These are phyloP conservation scores for Epinephelus coioides DNA, from an alignment of 2,797 vertebrate species.

Conservation along the genomic window DNA sequence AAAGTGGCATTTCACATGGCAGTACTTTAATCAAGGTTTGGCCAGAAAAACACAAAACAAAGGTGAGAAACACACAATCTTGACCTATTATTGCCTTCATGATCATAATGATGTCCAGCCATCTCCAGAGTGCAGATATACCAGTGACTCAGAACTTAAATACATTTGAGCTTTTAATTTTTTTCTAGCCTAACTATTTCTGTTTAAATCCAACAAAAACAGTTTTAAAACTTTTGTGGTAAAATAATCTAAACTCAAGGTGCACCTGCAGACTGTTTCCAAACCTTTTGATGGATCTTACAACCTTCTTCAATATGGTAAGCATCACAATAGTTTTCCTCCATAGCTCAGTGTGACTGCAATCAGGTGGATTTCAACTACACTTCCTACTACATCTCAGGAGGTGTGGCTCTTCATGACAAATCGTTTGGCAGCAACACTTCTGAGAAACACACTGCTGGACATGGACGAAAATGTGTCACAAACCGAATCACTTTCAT, in stretches of 20 bases:
- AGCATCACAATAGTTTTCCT: neutral
- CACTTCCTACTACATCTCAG: neutral
- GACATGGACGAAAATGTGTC: neutral
- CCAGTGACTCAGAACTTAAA: neutral
- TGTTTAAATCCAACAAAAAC: neutral
- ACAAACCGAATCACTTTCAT: slow-evolving; percentile 27
- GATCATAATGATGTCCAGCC: neutral
- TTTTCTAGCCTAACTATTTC: neutral
- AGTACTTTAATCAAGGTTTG: too few species aligned
- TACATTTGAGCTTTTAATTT: too few species aligned
- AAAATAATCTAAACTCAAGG: too few species aligned
- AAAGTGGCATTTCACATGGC: too few species aligned
- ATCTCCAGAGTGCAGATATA: too few species aligned
- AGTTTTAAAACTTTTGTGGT: too few species aligned
- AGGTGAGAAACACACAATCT: neutral
- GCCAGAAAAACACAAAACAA: neutral
- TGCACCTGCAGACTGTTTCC: too few species aligned
- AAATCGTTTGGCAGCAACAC: neutral
- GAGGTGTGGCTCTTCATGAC: neutral
- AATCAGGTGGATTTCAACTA: slow-evolving; percentile 1
- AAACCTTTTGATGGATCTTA: too few species aligned
- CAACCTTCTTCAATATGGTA: neutral
- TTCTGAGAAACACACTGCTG: slow-evolving; percentile 9
- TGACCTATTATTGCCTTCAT: neutral
- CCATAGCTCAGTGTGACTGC: neutral